Conservation (phyloP, 1,140 invertebrate genomes). For the Galleria mellonella region DNA sequence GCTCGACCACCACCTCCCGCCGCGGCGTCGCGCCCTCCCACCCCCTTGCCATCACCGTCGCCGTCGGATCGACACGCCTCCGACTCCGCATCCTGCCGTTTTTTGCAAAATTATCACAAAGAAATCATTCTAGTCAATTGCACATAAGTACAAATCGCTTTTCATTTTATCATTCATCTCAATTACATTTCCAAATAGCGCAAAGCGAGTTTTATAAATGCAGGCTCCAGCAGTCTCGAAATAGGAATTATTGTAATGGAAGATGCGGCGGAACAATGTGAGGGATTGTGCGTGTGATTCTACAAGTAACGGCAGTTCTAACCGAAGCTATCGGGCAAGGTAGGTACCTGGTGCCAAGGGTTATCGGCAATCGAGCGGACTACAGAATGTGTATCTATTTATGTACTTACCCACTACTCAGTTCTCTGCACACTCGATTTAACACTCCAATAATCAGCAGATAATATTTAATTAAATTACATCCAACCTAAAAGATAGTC, state of each 20-base stretch:
- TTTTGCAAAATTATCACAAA: slow-evolving; percentile 55
- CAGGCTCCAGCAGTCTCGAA: not conserved
- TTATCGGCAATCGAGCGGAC: slow-evolving; percentile 57
- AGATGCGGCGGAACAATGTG: slow-evolving; percentile 26
- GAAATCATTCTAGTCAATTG: slow-evolving; percentile 34
- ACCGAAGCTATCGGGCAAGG: slow-evolving; percentile 43
- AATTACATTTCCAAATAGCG: slow-evolving; percentile 1
- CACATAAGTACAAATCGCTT: slow-evolving; percentile 12
- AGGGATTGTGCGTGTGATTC: slow-evolving; percentile 48
- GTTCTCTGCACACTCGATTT: not conserved
- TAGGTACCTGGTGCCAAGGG: slow-evolving; percentile 40
- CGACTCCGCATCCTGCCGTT: slow-evolving; percentile 53
- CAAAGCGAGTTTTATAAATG: not conserved
- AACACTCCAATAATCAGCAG: too few species aligned
- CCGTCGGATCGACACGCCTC: slow-evolving; percentile 49
- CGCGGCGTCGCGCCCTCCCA: slow-evolving; percentile 17
- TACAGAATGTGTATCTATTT: slow-evolving; percentile 19
- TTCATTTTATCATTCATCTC: slow-evolving; percentile 12
- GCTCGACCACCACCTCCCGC: slow-evolving; percentile 5
- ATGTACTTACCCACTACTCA: not conserved
- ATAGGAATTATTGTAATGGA: not conserved
- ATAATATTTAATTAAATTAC: too few species aligned
- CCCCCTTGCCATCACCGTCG: slow-evolving; percentile 12
- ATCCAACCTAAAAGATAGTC: too few species aligned
- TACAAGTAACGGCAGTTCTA: slow-evolving; percentile 54